Evolutionary conservation across 2,113 vertebrate species (phyloP), one percentile per base, ranked within the genome.

Genomic region (Dipodomys stephensi): DNA sequence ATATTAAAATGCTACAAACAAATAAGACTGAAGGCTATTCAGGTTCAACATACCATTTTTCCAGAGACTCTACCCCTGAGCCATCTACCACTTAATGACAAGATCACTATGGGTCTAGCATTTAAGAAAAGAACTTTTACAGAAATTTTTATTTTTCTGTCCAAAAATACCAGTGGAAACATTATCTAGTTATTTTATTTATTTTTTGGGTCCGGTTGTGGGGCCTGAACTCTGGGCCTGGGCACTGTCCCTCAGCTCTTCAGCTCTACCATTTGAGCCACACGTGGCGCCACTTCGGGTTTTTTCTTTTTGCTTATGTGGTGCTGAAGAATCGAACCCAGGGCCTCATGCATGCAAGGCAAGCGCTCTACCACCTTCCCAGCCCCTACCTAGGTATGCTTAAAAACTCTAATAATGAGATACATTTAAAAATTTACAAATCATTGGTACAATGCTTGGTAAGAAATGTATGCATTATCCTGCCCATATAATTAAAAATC

Each of bases 61-160:
- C 25, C 23, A 22, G 77, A 87, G 16, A 73, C 87, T 6, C 77
- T 23, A 62, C 35, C 77, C 10, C 30, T 28, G 39, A 68, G 30
- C 49, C 57, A 13, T 30, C 49, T 81, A 49, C 69, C 18, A 46
- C 9, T 85, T 92, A 81, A 60, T 94, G 71, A 81, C 71, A 28
- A 4, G 7, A 39, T 87, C 78, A 83, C 35, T 83, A 83, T 28
- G 11, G 30, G 3, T 35, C 35, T 49, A 13, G 32, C 12, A 78
- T 73, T 87, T 93, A 62, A 64, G 79, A 79, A 92, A 80, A 28
- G 23, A 76, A 71, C 53, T 46, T 32, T 86, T 78, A 64, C 44
- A 77, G 53, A 80, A 28, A 6, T 35, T 84, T 88, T 44, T 20
- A 88, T 93, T 79, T 93, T 79, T 20, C n/a, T 74, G n/a, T 7